Evolutionary conservation across 2,113 vertebrate genomes (phyloP).

Genomic region (Machaerirhynchus nigripectus): DNA sequence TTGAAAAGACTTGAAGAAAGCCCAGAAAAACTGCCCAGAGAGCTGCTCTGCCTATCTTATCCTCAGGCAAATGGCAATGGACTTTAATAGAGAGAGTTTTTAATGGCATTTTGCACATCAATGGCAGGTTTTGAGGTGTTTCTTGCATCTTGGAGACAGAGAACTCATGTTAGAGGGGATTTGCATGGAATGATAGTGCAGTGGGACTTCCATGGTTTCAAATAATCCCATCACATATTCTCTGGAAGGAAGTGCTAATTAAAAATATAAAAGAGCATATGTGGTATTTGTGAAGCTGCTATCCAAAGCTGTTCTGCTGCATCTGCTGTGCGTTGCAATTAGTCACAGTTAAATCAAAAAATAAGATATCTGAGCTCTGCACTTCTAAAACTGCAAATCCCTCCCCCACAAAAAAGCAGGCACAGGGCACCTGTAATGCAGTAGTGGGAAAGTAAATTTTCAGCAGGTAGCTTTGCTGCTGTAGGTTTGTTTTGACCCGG

Average conservation of each 20-base stretch:
- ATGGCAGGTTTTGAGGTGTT: not conserved
- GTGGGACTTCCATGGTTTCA: not conserved
- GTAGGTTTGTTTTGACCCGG: not conserved
- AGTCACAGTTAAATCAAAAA: slow-evolving; percentile 3
- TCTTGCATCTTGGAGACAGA: not conserved
- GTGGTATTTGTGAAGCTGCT: not conserved
- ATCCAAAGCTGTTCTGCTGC: not conserved
- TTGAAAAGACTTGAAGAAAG: not conserved
- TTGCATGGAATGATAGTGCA: not conserved
- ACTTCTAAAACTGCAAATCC: not conserved
- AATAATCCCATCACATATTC: not conserved
- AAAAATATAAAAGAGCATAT: not conserved
- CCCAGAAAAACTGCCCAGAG: not conserved
- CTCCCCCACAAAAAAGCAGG: not conserved
- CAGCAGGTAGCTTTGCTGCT: not conserved
- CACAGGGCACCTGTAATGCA: not conserved
- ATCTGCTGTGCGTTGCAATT: not conserved
- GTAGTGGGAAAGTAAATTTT: not conserved
- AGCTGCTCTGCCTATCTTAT: not conserved
- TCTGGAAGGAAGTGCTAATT: slow-evolving; percentile 1
- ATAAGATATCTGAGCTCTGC: not conserved
- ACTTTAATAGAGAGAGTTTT: not conserved
- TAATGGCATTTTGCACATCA: not conserved
- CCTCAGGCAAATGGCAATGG: not conserved
- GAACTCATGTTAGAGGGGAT: accelerated